A percentile compares a stretch with the other conserved stretches of the same genome.
phyloP scores from a whole-genome alignment of 2,797 vertebrate species.

The Yasuhikotakia modesta region DNA sequence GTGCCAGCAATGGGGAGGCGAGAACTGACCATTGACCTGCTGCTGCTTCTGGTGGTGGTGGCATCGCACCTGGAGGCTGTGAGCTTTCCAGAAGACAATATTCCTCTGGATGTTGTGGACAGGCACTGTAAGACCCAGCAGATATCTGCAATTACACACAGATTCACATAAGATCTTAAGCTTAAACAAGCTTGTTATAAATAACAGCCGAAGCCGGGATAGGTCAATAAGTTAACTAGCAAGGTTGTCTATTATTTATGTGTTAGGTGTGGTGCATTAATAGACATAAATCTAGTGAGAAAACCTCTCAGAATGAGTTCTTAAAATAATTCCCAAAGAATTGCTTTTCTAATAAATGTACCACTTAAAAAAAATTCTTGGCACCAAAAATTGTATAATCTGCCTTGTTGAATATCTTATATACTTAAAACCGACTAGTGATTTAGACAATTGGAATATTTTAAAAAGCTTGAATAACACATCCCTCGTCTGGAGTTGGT shows the following conservation, averaged over 20 bases:
- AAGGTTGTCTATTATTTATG: no score
- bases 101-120: constrained; percentile 88
- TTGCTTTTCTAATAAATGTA: no score
- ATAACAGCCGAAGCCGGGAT: no score
- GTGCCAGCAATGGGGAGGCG: constrained; percentile 85
- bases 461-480: not conserved
- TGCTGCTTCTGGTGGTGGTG: constrained; percentile 76
- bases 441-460: not conserved
- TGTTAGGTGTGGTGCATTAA: no score
- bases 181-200: no score
- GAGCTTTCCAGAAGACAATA: constrained; percentile 94
- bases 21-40: constrained; percentile 76
- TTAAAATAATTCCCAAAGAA: no score
- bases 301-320: no score
- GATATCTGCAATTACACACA: not conserved
- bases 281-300: no score
- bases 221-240: no score
- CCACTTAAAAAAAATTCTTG: no score
- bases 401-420: no score
- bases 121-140: constrained; percentile 88
- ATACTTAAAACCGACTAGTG: not conserved
- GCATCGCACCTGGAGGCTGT: constrained; percentile 77
- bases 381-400: no score
- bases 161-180: not conserved
- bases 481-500: constrained; percentile 10